phyloP scores from a whole-genome alignment of 2,888 invertebrate genomes.

The Acleris laterana region DNA sequence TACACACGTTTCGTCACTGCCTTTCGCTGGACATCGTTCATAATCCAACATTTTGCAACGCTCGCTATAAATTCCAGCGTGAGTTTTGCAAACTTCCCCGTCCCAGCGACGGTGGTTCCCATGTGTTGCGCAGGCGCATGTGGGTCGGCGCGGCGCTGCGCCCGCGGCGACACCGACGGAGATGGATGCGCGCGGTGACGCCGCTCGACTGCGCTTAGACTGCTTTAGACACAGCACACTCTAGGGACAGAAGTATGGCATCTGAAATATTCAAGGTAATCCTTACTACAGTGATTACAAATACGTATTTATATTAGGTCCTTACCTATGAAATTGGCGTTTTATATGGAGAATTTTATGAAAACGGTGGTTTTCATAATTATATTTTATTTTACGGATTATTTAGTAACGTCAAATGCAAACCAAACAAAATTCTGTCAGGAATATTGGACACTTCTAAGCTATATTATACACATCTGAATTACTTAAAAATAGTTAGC shows the following conservation, averaged over 20 bases:
- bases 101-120: neutral
- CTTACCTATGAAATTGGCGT: too few relatives aligned
- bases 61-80: neutral
- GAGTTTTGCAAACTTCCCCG: neutral
- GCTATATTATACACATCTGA: too few relatives aligned
- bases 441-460: too few relatives aligned
- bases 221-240: neutral
- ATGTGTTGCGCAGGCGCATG: conserved; percentile 19
- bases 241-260: neutral
- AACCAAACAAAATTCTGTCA: too few relatives aligned
- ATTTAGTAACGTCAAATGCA: too few relatives aligned
- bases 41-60: neutral
- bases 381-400: too few relatives aligned
- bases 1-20: too few relatives aligned
- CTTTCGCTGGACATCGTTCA: neutral
- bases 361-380: too few relatives aligned
- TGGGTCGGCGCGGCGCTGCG: conserved; percentile 18
- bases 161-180: conserved; percentile 19
- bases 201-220: neutral
- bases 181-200: conserved; percentile 26
- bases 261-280: neutral
- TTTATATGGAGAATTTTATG: too few relatives aligned
- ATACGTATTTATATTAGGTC: too few relatives aligned
- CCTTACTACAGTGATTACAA: too few relatives aligned
- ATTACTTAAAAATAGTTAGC: too few relatives aligned